Conservation (phyloP, 2,888 invertebrate genomes). For the Papilio protenor region DNA sequence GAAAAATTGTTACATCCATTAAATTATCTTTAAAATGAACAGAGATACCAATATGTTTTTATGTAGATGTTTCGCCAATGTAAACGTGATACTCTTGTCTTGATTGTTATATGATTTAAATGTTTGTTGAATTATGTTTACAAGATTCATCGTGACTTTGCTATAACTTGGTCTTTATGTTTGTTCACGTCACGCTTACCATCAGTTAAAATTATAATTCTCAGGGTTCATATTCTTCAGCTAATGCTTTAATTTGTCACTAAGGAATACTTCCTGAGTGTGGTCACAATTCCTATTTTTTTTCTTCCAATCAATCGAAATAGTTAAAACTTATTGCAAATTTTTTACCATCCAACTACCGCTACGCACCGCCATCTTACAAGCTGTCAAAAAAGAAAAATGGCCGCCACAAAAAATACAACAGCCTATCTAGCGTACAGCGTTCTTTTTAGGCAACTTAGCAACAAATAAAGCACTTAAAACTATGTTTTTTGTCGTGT, state of each 20-base stretch:
- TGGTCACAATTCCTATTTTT: background rate
- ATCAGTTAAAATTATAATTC: no score
- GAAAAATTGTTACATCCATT: no score
- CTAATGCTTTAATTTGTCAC: no score
- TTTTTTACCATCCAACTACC: conserved; percentile 1
- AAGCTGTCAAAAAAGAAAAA: conserved; percentile 24
- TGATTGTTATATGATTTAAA: background rate
- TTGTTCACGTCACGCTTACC: background rate
- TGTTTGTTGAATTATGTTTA: background rate
- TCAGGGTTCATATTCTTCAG: no score
- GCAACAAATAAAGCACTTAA: conserved; percentile 63
- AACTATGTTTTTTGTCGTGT: conserved; percentile 50
- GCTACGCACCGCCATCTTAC: conserved; percentile 35
- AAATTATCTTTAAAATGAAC: no score
- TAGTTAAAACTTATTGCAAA: background rate
- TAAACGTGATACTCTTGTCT: background rate
- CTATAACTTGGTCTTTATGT: background rate
- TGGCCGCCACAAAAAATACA: conserved; percentile 34
- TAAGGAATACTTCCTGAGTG: background rate
- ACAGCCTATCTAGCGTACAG: conserved; percentile 28
- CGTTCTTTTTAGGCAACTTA: conserved; percentile 68
- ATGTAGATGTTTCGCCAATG: background rate
- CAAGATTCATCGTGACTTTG: conserved; percentile 13
- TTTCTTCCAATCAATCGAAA: background rate
- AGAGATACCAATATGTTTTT: background rate